A percentile compares a stretch with the other conserved stretches of the same genome.
Conservation (phyloP, 2,113 vertebrate species). For the Equus quagga region DNA sequence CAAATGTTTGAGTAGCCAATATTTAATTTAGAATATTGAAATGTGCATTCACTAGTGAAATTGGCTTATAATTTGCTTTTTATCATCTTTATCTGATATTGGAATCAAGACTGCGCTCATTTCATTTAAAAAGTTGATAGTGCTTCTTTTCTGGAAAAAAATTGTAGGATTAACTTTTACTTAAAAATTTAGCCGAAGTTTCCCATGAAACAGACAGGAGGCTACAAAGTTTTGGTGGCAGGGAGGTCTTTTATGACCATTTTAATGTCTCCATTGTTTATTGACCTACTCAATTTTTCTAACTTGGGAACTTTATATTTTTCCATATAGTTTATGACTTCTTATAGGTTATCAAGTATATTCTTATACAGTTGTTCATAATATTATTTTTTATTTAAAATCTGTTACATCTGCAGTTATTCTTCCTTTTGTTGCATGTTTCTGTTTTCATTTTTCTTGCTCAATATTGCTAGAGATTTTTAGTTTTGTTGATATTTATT, state of each 20-base stretch:
- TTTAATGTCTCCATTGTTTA: not conserved
- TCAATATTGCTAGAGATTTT: not conserved
- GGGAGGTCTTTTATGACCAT: not conserved
- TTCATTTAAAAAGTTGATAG: not conserved
- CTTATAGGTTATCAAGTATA: not conserved
- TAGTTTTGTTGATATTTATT: not conserved
- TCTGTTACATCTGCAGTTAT: not conserved
- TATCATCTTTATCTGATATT: not conserved
- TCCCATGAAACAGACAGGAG: not conserved
- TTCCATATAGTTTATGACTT: conserved; percentile 10
- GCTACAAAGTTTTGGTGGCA: not conserved
- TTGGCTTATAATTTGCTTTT: not conserved
- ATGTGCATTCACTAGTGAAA: not conserved
- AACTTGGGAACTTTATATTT: not conserved
- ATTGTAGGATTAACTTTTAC: not conserved
- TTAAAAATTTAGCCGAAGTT: conserved; percentile 1
- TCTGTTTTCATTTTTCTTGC: not conserved
- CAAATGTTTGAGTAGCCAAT: not conserved
- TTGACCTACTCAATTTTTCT: not conserved
- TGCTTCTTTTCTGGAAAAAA: conserved; percentile 21
- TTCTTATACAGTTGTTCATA: not conserved
- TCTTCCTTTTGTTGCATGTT: not conserved
- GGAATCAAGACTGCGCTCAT: not conserved
- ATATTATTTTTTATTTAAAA: not conserved
- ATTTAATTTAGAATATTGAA: not conserved